Evolutionary conservation across 2,888 invertebrate species (phyloP), one percentile per base, ranked within the genome.

Genomic region (Acheta domesticus): DNA sequence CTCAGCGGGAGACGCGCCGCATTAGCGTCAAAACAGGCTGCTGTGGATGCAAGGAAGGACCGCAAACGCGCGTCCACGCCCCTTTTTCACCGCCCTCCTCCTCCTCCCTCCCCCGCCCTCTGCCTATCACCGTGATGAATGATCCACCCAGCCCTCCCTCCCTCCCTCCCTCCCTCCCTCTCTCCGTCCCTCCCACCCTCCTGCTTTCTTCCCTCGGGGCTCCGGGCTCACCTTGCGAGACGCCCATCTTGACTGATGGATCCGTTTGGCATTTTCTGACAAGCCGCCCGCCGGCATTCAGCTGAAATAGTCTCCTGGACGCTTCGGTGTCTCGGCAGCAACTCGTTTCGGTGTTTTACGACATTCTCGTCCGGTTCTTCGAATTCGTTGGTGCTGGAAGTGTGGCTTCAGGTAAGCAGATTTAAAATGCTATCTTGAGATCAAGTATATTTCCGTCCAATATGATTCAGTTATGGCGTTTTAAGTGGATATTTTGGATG

Each of bases 191-290:
- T 82, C 77, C 62, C 82, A 83, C 82, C 83, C 82, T 81, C 80
- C 81, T 80, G 75, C 78, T 75, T 77, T 36, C 78, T 78, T 73
- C 80, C 77, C 80, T 78, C 50, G 21, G 74, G 77, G 83, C 85
- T 84, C 84, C 85, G 85, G 85, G 85, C 85, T 84, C 85, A 84
- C 82, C 82, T 82, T 81, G 83, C 83, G 82, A 83, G 84, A 62
- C 62, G 62, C 62, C 62, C n/a, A 62, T 62, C 62, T 62, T 62
- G 62, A 62, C 62, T 62, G 62, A 62, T 62, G 16, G 62, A 62
- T 62, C n/a, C 62, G 16, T 62, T 62, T 62, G 62, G n/a, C 62
- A n/a, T 62, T 62, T 62, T 19, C 62, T 14, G n/a, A 62, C 16
- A n/a, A 19, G 62, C 62, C 62, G 62, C 16, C 62, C n/a, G 14